Evolutionary conservation across 2,797 vertebrate species (phyloP).

Genomic region (Nyctibius grandis): DNA sequence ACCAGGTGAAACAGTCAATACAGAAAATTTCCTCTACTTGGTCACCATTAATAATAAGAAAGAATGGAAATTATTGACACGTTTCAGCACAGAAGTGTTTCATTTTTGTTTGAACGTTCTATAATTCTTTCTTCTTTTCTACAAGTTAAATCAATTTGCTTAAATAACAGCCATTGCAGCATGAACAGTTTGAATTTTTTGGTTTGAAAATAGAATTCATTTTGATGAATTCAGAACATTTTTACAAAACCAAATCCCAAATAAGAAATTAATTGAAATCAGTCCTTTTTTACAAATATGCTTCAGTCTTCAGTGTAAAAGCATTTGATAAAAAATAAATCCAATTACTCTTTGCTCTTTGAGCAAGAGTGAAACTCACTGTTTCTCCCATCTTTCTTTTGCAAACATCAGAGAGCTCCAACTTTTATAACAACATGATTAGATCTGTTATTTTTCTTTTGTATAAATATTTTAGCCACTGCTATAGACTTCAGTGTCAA

Average conservation of each 20-base stretch:
- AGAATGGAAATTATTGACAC: background rate
- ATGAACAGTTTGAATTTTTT: background rate
- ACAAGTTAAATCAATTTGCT: background rate
- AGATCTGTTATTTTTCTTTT: constrained; percentile 13
- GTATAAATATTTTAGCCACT: constrained; percentile 8
- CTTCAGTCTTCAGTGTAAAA: background rate
- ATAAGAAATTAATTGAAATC: background rate
- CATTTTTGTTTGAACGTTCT: background rate
- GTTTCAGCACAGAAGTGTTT: background rate
- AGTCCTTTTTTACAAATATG: background rate
- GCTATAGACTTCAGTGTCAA: background rate
- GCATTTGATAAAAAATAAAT: background rate
- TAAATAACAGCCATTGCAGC: background rate
- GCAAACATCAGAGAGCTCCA: background rate
- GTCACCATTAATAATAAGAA: background rate
- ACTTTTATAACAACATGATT: background rate
- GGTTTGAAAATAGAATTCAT: background rate
- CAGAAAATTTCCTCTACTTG: background rate
- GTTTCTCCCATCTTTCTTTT: background rate
- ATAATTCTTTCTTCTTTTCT: background rate
- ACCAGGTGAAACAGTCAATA: background rate
- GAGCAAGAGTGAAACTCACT: background rate
- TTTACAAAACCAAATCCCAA: background rate
- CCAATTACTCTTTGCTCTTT: background rate
- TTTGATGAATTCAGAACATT: background rate